Evolutionary conservation across 2,797 vertebrate genomes (phyloP).

Genomic region (Myioborus melanocephalus): DNA sequence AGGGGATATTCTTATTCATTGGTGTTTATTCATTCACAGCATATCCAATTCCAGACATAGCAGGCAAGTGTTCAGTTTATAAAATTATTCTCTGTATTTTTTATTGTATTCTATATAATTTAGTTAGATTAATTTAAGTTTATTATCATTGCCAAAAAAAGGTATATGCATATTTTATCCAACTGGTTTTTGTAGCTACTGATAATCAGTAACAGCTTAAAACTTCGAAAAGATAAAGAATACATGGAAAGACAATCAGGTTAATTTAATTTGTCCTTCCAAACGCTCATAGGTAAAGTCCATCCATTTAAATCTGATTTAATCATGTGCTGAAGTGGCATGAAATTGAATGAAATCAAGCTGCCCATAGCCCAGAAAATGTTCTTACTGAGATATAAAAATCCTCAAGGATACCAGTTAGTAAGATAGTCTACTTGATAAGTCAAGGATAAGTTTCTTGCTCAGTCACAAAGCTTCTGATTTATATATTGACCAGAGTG

Average conservation of each 20-base stretch:
- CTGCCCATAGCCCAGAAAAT: slow-evolving; percentile 17
- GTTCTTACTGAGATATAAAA: slow-evolving; percentile 42
- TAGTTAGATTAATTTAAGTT: neutral
- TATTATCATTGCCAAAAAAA: neutral
- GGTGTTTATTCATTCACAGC: neutral
- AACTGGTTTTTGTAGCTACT: neutral
- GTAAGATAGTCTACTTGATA: slow-evolving; percentile 35
- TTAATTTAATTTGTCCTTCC: slow-evolving; percentile 56
- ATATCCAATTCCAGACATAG: neutral
- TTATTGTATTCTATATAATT: neutral
- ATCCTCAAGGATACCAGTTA: slow-evolving; percentile 47
- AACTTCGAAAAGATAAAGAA: slow-evolving; percentile 51
- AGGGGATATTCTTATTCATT: neutral
- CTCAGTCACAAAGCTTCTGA: neutral
- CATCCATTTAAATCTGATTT: slow-evolving; percentile 57
- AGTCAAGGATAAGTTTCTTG: slow-evolving; percentile 42
- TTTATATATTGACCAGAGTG: neutral
- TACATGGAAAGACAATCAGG: slow-evolving; percentile 46
- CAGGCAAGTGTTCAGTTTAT: neutral
- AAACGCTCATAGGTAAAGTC: slow-evolving; percentile 36
- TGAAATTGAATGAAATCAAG: slow-evolving; percentile 54
- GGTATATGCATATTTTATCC: slow-evolving; percentile 1
- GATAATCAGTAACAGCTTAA: slow-evolving; percentile 15
- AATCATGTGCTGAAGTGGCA: slow-evolving; percentile 43
- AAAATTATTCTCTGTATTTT: neutral